Conservation (phyloP, 2,888 invertebrate genomes). For the Erannis defoliaria region DNA sequence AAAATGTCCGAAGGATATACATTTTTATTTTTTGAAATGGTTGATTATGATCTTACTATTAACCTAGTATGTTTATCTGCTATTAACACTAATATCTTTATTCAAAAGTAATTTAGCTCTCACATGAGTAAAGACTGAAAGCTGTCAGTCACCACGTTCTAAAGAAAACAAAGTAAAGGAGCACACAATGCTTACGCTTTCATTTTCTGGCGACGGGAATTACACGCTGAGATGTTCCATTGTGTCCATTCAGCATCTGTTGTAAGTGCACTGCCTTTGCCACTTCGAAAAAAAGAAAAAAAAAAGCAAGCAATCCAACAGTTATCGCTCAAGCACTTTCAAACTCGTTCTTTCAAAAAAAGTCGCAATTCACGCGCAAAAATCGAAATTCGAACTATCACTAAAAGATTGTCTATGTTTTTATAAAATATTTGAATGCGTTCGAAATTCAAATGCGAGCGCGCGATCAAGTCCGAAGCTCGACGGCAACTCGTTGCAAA, state of each 20-base stretch:
- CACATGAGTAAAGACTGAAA: neutral
- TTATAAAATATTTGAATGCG: slow-evolving; percentile 40
- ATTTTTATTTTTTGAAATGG: too few relatives aligned
- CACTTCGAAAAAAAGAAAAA: slow-evolving; percentile 32
- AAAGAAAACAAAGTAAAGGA: slow-evolving; percentile 59
- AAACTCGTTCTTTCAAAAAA: slow-evolving; percentile 41
- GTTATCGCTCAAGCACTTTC: slow-evolving; percentile 41
- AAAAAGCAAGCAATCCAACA: slow-evolving; percentile 42
- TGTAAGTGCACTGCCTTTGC: slow-evolving; percentile 56
- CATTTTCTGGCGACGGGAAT: slow-evolving; percentile 80
- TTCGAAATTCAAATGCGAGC: slow-evolving; percentile 70
- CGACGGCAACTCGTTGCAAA: slow-evolving; percentile 76
- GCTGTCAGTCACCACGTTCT: slow-evolving; percentile 30
- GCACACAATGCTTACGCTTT: slow-evolving; percentile 78
- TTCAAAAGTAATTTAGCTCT: slow-evolving; percentile 9
- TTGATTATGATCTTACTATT: too few relatives aligned
- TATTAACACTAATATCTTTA: neutral
- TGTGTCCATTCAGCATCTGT: slow-evolving; percentile 69
- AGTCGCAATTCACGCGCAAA: slow-evolving; percentile 32
- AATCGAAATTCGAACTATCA: slow-evolving; percentile 38
- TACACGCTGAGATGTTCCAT: slow-evolving; percentile 73
- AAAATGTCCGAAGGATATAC: too few relatives aligned
- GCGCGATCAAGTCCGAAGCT: slow-evolving; percentile 82
- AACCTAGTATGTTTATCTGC: too few relatives aligned
- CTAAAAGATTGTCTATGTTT: slow-evolving; percentile 14